These are phyloP conservation scores for Drosophila heteroneura DNA, from an alignment of 2,888 invertebrate genomes.

Conservation along the genomic window DNA sequence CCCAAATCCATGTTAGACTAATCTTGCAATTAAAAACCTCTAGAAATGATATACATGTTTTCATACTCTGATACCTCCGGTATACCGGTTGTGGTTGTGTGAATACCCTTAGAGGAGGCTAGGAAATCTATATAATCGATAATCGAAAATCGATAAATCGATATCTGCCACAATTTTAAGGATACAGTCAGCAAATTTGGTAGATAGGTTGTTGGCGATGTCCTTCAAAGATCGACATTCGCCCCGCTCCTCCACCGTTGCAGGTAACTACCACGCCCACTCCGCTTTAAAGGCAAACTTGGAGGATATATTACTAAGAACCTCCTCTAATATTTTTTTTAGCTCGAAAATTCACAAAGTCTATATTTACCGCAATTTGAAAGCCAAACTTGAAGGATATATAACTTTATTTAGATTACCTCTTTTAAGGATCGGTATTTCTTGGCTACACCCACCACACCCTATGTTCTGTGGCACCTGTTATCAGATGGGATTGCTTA, in stretches of 20 bases:
- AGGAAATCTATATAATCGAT: neutral
- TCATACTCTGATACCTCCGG: neutral
- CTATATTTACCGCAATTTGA: too few relatives aligned
- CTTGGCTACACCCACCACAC: neutral
- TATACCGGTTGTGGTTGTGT: neutral
- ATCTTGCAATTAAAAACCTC: neutral
- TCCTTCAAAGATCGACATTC: neutral
- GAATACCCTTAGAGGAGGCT: neutral
- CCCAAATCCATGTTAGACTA: neutral
- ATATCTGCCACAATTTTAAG: neutral
- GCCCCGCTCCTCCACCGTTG: neutral
- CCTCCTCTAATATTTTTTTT: too few relatives aligned
- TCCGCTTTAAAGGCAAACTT: too few relatives aligned
- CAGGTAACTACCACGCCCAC: neutral
- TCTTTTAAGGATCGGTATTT: neutral
- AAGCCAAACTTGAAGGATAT: too few relatives aligned
- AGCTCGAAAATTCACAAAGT: too few relatives aligned
- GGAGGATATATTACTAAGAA: too few relatives aligned
- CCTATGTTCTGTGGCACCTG: neutral
- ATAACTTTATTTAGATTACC: too few relatives aligned
- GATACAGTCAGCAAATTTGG: neutral
- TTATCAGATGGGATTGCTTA: neutral
- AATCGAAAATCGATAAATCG: neutral
- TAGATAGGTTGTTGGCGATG: neutral
- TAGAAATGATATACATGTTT: neutral